phyloP scores from a whole-genome alignment of 2,888 invertebrate species.

The Drosophila maculinotata region DNA sequence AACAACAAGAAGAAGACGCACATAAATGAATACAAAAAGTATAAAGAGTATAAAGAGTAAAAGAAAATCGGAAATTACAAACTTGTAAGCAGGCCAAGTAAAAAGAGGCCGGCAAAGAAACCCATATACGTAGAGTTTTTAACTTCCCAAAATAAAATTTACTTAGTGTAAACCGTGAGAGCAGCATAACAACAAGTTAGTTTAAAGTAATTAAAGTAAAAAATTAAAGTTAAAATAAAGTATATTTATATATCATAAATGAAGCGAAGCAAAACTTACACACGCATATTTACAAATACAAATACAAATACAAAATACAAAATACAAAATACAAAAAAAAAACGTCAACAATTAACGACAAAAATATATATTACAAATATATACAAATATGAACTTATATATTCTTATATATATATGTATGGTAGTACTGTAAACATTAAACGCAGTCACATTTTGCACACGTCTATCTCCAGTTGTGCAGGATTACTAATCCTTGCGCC shows the following conservation, averaged over 20 bases:
- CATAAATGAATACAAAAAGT: too few species aligned
- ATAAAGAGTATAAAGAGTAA: conserved; percentile 9
- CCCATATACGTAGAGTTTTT: conserved; percentile 77
- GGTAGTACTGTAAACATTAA: conserved; percentile 50
- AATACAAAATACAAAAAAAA: too few species aligned
- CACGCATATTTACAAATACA: conserved; percentile 67
- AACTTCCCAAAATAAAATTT: conserved; percentile 73
- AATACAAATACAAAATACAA: conserved; percentile 64
- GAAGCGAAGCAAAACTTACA: conserved; percentile 55
- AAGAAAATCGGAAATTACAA: conserved; percentile 9
- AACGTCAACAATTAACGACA: conserved; percentile 57
- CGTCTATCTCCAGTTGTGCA: conserved; percentile 10
- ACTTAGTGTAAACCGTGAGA: conserved; percentile 46
- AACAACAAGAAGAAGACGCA: conserved; percentile 30
- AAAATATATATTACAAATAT: conserved; percentile 45
- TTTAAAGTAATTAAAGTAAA: conserved; percentile 50
- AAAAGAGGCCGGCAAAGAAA: conserved; percentile 31
- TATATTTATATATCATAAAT: conserved; percentile 70
- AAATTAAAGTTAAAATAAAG: conserved; percentile 31
- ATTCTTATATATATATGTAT: conserved; percentile 37
- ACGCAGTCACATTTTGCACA: conserved; percentile 55
- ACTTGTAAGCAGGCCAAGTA: conserved; percentile 27
- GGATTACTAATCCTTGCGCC: neutral
- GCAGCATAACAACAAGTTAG: conserved; percentile 56
- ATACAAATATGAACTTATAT: conserved; percentile 61